phyloP scores from a whole-genome alignment of 2,113 vertebrate species.

The Pao palembangensis region DNA sequence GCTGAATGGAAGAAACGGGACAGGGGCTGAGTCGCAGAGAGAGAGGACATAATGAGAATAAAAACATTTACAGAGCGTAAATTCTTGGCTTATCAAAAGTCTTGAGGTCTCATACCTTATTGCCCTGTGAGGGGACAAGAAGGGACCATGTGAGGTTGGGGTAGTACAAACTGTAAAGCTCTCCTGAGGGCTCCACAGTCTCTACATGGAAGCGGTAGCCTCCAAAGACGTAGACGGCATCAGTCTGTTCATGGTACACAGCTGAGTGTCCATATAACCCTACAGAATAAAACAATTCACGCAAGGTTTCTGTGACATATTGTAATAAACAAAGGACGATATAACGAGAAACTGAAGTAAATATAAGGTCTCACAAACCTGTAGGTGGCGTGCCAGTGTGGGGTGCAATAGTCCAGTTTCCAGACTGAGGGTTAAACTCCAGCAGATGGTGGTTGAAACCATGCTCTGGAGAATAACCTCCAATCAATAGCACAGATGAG shows the following conservation, averaged over 20 bases:
- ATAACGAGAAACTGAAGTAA: neutral
- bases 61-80: neutral
- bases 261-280: slow-evolving; percentile 89
- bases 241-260: slow-evolving; percentile 85
- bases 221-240: slow-evolving; percentile 89
- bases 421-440: slow-evolving; percentile 78
- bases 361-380: slow-evolving; percentile 61
- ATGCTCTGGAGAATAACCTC: slow-evolving; percentile 87
- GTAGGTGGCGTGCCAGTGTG: slow-evolving; percentile 87
- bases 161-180: slow-evolving; percentile 87
- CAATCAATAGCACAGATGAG: slow-evolving; percentile 81
- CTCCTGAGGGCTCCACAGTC: slow-evolving; percentile 83
- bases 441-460: slow-evolving; percentile 88
- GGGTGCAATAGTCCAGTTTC: slow-evolving; percentile 80
- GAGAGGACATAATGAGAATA: slow-evolving; percentile 2
- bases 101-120: slow-evolving; percentile 75
- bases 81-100: neutral
- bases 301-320: neutral
- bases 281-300: slow-evolving; percentile 24
- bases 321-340: too few relatives aligned
- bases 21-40: slow-evolving; percentile 70
- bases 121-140: slow-evolving; percentile 84
- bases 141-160: slow-evolving; percentile 89
- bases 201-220: slow-evolving; percentile 90
- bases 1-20: slow-evolving; percentile 87